Percentiles rank a stretch among this genome's conserved stretches.
Evolutionary conservation across 2,797 vertebrate species (phyloP).

Genomic region (Morus bassanus): DNA sequence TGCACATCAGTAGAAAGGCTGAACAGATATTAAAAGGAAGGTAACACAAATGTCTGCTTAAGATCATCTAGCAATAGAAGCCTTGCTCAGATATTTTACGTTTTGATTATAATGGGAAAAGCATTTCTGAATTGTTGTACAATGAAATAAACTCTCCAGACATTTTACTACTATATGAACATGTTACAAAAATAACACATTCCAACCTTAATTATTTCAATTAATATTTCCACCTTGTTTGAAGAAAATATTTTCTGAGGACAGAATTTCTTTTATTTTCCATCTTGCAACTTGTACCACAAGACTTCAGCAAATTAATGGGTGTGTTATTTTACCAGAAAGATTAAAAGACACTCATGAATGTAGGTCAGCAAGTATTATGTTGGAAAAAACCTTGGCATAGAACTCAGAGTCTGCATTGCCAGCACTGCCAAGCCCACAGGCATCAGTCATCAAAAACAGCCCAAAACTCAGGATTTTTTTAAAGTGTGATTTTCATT

Average conservation of each 20-base stretch:
- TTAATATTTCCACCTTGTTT: conserved; percentile 8
- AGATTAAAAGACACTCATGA: conserved; percentile 56
- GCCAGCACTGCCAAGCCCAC: conserved; percentile 27
- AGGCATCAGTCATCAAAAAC: conserved; percentile 1
- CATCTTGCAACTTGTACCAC: conserved; percentile 17
- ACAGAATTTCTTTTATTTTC: conserved; percentile 36
- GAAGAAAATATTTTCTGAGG: conserved; percentile 46
- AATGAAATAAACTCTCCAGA: background rate
- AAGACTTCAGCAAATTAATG: conserved; percentile 42
- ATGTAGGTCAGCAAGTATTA: conserved; percentile 63
- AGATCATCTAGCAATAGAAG: background rate
- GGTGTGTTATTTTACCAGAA: conserved; percentile 59
- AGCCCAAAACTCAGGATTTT: background rate
- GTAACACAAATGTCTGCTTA: background rate
- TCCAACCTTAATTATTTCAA: background rate
- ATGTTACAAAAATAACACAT: background rate
- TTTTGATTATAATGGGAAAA: background rate
- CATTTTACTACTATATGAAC: background rate
- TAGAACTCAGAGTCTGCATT: background rate
- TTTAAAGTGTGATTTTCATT: background rate
- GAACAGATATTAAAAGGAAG: background rate
- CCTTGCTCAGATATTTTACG: background rate
- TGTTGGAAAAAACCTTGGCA: conserved; percentile 31
- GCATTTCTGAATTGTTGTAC: background rate
- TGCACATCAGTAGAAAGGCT: background rate